These are phyloP conservation scores for Leptatherina wallacei DNA, from an alignment of 2,797 vertebrate species.

Conservation along the genomic window DNA sequence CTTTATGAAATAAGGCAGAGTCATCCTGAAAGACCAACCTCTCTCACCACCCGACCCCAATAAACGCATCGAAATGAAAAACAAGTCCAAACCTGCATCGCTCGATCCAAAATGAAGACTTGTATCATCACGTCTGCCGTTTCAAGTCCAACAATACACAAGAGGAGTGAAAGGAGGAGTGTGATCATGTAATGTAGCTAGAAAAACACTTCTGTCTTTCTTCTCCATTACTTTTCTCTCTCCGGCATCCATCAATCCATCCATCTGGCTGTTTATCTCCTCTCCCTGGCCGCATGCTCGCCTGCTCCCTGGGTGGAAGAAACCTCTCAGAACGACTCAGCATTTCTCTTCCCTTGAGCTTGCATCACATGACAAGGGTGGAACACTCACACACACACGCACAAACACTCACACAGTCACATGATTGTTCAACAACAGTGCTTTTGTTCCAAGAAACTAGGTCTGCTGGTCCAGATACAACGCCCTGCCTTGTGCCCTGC, in stretches of 20 bases:
- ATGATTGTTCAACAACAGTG: conserved; percentile 81
- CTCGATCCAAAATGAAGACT: conserved; percentile 4
- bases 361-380: conserved; percentile 80
- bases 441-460: conserved; percentile 81
- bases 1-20: conserved; percentile 34
- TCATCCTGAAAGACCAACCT: conserved; percentile 36
- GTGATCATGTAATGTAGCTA: conserved; percentile 1
- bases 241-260: conserved; percentile 33
- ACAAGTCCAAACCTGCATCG: conserved; percentile 48
- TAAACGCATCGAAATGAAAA: not conserved
- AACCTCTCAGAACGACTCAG: conserved; percentile 75
- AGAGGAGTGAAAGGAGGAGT: not conserved
- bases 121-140: conserved; percentile 37
- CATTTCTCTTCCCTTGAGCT: conserved; percentile 73
- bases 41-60: conserved; percentile 1
- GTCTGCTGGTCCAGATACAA: conserved; percentile 75
- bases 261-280: not conserved
- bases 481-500: conserved; percentile 76
- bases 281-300: conserved; percentile 26
- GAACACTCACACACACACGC: conserved; percentile 51
- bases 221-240: conserved; percentile 1
- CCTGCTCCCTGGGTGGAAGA: conserved; percentile 51
- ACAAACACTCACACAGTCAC: conserved; percentile 70
- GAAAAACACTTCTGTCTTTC: conserved; percentile 5
- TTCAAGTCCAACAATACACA: conserved; percentile 37